phyloP scores from a whole-genome alignment of 2,888 invertebrate species.

The Hecatera dysodea region DNA sequence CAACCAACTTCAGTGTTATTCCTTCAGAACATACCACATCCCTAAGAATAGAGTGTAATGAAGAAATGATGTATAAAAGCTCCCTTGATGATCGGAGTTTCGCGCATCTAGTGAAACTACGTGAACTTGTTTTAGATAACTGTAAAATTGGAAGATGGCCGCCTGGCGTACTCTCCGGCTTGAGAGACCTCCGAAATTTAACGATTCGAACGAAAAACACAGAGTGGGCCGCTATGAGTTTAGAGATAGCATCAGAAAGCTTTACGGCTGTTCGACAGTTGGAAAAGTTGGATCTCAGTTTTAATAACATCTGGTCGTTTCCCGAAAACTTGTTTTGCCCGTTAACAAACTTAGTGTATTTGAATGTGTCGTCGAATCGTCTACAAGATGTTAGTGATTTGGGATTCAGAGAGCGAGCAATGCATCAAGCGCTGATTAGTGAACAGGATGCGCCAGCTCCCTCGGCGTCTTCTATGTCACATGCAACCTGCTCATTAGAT shows the following conservation, averaged over 20 bases:
- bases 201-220: conserved; percentile 96
- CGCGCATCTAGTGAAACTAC: conserved; percentile 94
- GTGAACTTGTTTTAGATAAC: conserved; percentile 95
- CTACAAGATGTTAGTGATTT: conserved; percentile 97
- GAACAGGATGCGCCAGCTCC: conserved; percentile 89
- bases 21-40: conserved; percentile 96
- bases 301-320: conserved; percentile 97
- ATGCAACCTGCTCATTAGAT: conserved; percentile 93
- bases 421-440: conserved; percentile 92
- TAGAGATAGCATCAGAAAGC: conserved; percentile 95
- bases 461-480: conserved; percentile 83
- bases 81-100: conserved; percentile 95
- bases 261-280: conserved; percentile 94
- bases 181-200: conserved; percentile 95
- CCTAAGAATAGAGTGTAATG: conserved; percentile 94
- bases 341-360: conserved; percentile 93
- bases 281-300: conserved; percentile 96
- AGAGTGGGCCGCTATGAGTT: conserved; percentile 95
- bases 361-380: conserved; percentile 97
- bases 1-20: conserved; percentile 96
- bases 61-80: conserved; percentile 95
- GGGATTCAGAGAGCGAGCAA: conserved; percentile 94
- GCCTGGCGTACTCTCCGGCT: conserved; percentile 94
- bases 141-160: conserved; percentile 97
- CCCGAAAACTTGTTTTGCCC: conserved; percentile 96